phyloP scores from a whole-genome alignment of 2,888 invertebrate genomes.

The Bursaphelenchus okinawaensis region DNA sequence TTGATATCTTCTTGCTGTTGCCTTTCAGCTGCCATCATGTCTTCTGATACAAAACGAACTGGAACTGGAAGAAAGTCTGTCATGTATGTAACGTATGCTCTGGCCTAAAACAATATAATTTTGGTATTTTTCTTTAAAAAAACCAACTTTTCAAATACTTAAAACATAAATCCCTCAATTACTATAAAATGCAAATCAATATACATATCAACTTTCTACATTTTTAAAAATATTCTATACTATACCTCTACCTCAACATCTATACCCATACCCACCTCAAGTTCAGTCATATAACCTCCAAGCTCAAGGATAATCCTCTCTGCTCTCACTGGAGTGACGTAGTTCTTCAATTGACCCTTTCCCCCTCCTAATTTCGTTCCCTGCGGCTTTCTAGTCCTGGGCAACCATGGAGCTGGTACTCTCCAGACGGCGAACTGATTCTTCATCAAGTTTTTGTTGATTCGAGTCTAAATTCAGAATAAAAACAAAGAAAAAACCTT shows the following conservation, averaged over 20 bases:
- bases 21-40: conserved; percentile 66
- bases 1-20: conserved; percentile 59
- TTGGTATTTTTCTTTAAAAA: too few relatives aligned
- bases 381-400: conserved; percentile 72
- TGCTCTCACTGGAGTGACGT: conserved; percentile 83
- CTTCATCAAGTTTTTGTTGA: conserved; percentile 74
- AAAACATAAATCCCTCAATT: too few relatives aligned
- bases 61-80: conserved; percentile 79
- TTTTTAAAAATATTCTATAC: too few relatives aligned
- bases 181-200: too few relatives aligned
- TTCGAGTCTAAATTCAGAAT: conserved; percentile 63
- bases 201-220: too few relatives aligned
- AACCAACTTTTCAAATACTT: too few relatives aligned
- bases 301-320: conserved; percentile 87
- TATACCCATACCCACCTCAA: conserved; percentile 59
- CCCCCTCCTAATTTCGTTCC: conserved; percentile 69
- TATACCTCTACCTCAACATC: too few relatives aligned
- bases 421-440: conserved; percentile 86
- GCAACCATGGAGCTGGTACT: conserved; percentile 89
- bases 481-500: neutral
- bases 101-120: conserved; percentile 39
- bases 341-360: conserved; percentile 75
- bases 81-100: conserved; percentile 64
- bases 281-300: conserved; percentile 80
- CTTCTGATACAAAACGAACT: conserved; percentile 76